Conservation (phyloP, 2,888 invertebrate genomes). For the Psylliodes chrysocephalus region DNA sequence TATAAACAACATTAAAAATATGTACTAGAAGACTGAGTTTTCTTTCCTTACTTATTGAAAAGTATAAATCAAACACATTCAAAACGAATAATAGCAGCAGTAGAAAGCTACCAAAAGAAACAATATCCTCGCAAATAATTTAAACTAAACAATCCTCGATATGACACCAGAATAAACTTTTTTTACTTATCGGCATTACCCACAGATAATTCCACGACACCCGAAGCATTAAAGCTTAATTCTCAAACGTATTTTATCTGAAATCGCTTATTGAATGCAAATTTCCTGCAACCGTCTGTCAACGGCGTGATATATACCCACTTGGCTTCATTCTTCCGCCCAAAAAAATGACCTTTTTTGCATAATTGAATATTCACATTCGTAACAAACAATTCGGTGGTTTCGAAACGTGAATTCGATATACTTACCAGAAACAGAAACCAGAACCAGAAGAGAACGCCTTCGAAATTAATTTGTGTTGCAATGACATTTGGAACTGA, state of each 20-base stretch:
- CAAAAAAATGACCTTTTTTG: conserved; percentile 31
- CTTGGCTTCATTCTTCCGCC: conserved; percentile 30
- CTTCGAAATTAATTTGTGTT: conserved; percentile 9
- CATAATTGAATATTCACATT: conserved; percentile 26
- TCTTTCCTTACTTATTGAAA: no score
- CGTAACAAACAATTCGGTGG: conserved; percentile 18
- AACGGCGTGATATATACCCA: conserved; percentile 35
- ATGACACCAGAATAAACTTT: neutral
- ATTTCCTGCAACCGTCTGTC: conserved; percentile 39
- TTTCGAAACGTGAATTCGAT: conserved; percentile 19
- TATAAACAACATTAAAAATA: no score
- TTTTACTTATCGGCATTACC: neutral
- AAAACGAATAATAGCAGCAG: no score
- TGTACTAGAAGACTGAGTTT: no score
- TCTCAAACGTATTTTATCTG: conserved; percentile 38
- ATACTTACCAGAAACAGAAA: neutral
- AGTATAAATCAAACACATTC: no score
- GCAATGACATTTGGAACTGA: neutral
- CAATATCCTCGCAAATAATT: no score
- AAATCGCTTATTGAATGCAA: conserved; percentile 39
- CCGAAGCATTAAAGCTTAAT: conserved; percentile 26
- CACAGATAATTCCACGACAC: neutral
- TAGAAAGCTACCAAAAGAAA: no score
- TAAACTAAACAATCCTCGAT: neutral
- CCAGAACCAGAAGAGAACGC: conserved; percentile 1